Evolutionary conservation across 2,797 vertebrate species (phyloP).

Genomic region (Florisuga fusca): DNA sequence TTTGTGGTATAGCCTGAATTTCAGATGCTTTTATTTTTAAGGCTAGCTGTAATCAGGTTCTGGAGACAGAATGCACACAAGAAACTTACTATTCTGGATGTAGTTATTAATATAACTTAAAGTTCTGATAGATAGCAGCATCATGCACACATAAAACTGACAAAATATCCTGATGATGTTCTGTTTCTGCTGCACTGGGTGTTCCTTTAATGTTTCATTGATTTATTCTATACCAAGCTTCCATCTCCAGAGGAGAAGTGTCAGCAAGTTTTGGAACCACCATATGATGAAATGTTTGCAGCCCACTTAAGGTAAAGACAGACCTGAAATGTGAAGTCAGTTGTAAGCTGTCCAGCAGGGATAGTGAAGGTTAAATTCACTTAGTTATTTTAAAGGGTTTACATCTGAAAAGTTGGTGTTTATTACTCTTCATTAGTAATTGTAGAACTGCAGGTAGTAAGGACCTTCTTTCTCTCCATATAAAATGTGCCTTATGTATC

Average conservation of each 20-base stretch:
- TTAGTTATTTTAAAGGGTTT: background rate
- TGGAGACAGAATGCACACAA: background rate
- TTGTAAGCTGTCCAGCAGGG: background rate
- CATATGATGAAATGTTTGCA: constrained; percentile 97
- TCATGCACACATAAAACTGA: background rate
- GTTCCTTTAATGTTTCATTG: background rate
- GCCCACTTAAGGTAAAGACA: constrained; percentile 92
- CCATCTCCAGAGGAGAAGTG: constrained; percentile 92
- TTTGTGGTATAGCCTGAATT: background rate
- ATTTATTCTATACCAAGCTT: constrained; percentile 74
- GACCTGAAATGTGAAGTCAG: background rate
- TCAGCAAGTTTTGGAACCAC: constrained; percentile 93
- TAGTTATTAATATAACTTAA: background rate
- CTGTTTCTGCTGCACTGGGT: background rate
- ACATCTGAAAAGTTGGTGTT: background rate
- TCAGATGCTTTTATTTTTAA: background rate
- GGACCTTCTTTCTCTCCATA: background rate
- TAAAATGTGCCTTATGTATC: background rate
- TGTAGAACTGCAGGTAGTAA: background rate
- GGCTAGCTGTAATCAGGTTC: background rate
- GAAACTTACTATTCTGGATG: background rate
- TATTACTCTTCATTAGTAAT: background rate
- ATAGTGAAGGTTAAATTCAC: background rate
- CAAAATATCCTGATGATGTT: background rate
- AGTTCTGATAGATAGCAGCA: background rate